These are phyloP conservation scores for Brachyopa scutellaris DNA, from an alignment of 2,888 invertebrate species.

Conservation along the genomic window DNA sequence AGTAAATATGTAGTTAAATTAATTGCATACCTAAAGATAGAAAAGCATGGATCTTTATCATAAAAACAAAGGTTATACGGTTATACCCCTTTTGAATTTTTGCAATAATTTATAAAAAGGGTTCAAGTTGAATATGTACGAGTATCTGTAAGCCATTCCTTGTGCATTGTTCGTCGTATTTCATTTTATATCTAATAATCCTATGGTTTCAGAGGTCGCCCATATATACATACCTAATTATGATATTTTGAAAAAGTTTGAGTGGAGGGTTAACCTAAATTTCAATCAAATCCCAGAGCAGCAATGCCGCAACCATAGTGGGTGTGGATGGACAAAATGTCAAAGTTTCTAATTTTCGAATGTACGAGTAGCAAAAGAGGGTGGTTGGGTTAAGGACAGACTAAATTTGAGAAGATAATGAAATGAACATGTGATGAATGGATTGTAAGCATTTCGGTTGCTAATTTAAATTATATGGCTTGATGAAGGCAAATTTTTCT, in stretches of 20 bases:
- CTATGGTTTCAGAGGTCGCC: background rate
- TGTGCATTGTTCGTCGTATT: constrained; percentile 16
- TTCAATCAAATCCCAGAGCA: constrained; percentile 20
- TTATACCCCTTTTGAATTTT: background rate
- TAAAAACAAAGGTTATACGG: background rate
- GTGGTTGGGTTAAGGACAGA: background rate
- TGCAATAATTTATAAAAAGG: constrained; percentile 20
- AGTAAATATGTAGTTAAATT: constrained; percentile 20
- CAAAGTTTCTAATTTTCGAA: constrained; percentile 1
- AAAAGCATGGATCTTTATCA: constrained; percentile 10
- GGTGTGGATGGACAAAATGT: constrained; percentile 13
- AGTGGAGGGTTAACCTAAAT: constrained; percentile 44
- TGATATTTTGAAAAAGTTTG: constrained; percentile 17
- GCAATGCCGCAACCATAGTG: background rate
- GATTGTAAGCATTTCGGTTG: constrained; percentile 49
- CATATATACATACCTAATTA: constrained; percentile 53
- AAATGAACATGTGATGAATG: constrained; percentile 46
- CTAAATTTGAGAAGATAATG: constrained; percentile 16
- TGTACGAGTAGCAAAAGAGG: too few relatives aligned
- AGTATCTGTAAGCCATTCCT: constrained; percentile 5
- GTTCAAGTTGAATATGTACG: background rate
- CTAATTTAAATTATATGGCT: constrained; percentile 56
- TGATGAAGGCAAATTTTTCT: constrained; percentile 2
- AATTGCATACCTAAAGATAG: constrained; percentile 23
- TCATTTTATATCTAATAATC: constrained; percentile 18